Evolutionary conservation across 92 coral and sea anemone species (phyloP).

Genomic region (Epizoanthus stellaris): DNA sequence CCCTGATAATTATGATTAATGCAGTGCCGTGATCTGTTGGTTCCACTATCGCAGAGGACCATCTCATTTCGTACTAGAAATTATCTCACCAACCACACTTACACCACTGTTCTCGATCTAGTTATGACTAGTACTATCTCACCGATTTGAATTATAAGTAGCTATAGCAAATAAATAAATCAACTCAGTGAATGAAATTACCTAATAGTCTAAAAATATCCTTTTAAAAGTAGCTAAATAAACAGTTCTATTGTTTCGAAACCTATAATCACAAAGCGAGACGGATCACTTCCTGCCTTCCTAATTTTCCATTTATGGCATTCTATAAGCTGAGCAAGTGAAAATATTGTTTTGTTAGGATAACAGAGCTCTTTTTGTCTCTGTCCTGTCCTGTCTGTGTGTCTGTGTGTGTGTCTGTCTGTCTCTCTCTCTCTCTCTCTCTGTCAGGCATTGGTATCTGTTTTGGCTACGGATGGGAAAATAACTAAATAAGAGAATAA

Average conservation of each 20-base stretch:
- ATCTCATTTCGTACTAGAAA: too few relatives aligned
- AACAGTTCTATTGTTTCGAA: conserved; percentile 10
- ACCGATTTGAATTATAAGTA: too few relatives aligned
- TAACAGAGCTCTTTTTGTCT: too few relatives aligned
- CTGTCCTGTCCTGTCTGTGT: background rate
- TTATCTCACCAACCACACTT: background rate
- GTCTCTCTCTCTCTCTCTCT: too few relatives aligned
- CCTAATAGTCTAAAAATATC: conserved; percentile 21
- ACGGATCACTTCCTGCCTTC: conserved; percentile 27
- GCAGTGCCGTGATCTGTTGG: too few relatives aligned
- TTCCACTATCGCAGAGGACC: too few relatives aligned
- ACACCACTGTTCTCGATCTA: background rate
- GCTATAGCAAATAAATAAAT: background rate
- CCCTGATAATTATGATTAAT: too few relatives aligned
- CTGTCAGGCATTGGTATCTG: background rate
- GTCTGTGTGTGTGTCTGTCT: background rate
- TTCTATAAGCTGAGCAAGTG: background rate
- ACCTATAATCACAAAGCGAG: conserved; percentile 22
- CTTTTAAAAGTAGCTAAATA: conserved; percentile 13
- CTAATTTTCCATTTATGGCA: conserved; percentile 31
- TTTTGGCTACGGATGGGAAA: too few relatives aligned
- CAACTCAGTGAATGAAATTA: background rate
- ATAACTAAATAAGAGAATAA: too few relatives aligned
- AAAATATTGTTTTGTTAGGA: background rate
- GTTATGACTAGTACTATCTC: background rate